Percentiles rank a stretch among this genome's conserved stretches.
Evolutionary conservation across 2,797 vertebrate genomes (phyloP).

Genomic region (Presbytis comata): DNA sequence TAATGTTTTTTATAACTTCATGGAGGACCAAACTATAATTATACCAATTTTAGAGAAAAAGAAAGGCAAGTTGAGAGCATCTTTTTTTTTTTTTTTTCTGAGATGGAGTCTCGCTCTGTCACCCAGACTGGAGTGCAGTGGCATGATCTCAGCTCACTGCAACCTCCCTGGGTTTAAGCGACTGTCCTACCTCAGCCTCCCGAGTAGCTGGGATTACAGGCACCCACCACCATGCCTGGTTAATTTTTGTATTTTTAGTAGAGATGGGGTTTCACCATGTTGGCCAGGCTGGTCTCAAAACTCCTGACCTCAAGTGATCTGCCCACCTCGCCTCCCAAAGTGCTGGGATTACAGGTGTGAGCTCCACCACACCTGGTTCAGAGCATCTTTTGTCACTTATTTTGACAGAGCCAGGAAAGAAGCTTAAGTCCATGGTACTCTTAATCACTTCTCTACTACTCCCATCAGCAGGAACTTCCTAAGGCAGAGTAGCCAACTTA

Average conservation of each 20-base stretch:
- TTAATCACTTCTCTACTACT: not conserved
- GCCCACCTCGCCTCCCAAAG: too few relatives aligned
- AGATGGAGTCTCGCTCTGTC: too few relatives aligned
- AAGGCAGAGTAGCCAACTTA: not conserved
- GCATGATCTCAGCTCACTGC: too few relatives aligned
- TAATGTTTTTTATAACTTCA: not conserved
- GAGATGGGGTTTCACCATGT: too few relatives aligned
- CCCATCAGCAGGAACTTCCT: not conserved
- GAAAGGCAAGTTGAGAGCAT: not conserved
- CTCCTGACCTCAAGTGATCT: too few relatives aligned
- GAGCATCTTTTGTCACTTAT: not conserved
- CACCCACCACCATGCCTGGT: accelerated
- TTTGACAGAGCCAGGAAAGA: not conserved
- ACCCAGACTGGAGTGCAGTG: too few relatives aligned
- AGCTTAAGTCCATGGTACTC: not conserved
- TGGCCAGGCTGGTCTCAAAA: too few relatives aligned
- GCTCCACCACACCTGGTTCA: not conserved
- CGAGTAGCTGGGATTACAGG: too few relatives aligned
- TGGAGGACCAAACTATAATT: not conserved
- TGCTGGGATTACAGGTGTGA: too few relatives aligned
- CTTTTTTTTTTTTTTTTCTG: not conserved
- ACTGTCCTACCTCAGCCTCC: too few relatives aligned
- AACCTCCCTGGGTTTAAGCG: too few relatives aligned
- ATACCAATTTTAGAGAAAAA: not conserved
- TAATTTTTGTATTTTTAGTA: too few relatives aligned